phyloP scores from a whole-genome alignment of 1,140 invertebrate genomes.

The Gryon sp. region DNA sequence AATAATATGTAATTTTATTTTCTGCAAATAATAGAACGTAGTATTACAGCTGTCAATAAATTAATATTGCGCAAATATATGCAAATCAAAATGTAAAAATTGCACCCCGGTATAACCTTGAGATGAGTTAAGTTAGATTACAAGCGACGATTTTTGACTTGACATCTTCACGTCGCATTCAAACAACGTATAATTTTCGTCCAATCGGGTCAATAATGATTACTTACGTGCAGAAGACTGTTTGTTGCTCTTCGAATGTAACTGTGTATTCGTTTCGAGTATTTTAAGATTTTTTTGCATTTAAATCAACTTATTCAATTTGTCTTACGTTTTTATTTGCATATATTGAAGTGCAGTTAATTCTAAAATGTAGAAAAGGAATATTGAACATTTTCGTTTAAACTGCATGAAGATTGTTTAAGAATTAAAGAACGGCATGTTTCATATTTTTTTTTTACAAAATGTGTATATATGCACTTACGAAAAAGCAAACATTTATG shows the following conservation, averaged over 20 bases:
- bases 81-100: constrained; percentile 27
- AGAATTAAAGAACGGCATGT: too few species aligned
- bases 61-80: constrained; percentile 29
- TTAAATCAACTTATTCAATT: constrained; percentile 12
- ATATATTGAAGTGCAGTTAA: too few species aligned
- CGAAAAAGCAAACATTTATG: too few species aligned
- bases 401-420: too few species aligned
- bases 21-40: constrained; percentile 28
- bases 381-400: too few species aligned
- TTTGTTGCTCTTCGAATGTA: constrained; percentile 3
- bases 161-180: constrained; percentile 33
- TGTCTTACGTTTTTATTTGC: background rate
- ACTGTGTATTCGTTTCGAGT: constrained; percentile 7
- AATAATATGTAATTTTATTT: constrained; percentile 41
- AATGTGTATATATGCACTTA: too few species aligned
- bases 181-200: constrained; percentile 39
- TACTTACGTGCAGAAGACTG: background rate
- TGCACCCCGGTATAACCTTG: background rate
- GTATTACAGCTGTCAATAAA: constrained; percentile 28
- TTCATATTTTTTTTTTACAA: too few species aligned
- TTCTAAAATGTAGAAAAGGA: too few species aligned
- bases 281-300: background rate
- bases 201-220: constrained; percentile 50
- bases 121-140: constrained; percentile 27
- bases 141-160: constrained; percentile 40